Conservation (phyloP, 2,888 invertebrate genomes). For the Linnaemya vulpina region DNA sequence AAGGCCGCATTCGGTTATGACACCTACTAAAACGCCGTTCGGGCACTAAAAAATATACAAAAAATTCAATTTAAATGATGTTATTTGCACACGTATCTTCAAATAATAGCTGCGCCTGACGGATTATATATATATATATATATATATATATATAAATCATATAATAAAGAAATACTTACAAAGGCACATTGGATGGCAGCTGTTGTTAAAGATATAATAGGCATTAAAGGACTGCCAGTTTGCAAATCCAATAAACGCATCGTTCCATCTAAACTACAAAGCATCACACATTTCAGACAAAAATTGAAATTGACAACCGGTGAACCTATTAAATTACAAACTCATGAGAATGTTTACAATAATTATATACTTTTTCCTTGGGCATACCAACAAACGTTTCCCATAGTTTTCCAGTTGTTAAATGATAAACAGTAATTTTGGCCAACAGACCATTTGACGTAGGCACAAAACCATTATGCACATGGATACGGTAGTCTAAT, state of each 20-base stretch:
- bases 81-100: no score
- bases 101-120: no score
- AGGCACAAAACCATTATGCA: conserved; percentile 83
- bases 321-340: conserved; percentile 76
- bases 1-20: conserved; percentile 81
- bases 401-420: conserved; percentile 87
- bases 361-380: neutral
- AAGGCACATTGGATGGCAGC: conserved; percentile 81
- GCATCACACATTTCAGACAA: conserved; percentile 80
- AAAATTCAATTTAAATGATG: conserved; percentile 1
- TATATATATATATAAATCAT: neutral
- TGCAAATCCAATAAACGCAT: conserved; percentile 79
- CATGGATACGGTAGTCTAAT: conserved; percentile 84
- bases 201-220: conserved; percentile 80
- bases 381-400: conserved; percentile 87
- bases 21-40: conserved; percentile 80
- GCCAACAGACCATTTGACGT: conserved; percentile 86
- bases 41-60: conserved; percentile 77
- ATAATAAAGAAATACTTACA: conserved; percentile 75
- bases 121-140: no score
- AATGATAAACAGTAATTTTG: conserved; percentile 85
- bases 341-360: neutral
- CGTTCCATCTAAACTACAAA: conserved; percentile 82
- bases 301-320: conserved; percentile 81
- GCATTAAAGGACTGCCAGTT: conserved; percentile 80